Base-by-base conservation (phyloP, 2,888 invertebrate genomes). In the Melinaea menophilus region DNA sequence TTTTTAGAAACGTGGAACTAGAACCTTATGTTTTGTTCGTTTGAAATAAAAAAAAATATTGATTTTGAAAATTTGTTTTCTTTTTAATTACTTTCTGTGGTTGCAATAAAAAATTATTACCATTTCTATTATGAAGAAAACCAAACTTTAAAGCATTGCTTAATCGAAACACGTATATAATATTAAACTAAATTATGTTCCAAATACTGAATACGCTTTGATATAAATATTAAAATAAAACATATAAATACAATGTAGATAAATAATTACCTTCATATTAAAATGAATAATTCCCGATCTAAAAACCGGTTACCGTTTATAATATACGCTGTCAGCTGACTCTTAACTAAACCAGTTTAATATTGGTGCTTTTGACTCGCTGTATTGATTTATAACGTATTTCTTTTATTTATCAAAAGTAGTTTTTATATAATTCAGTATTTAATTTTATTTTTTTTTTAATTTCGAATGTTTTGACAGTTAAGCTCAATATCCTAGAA, bases 211-310 rank as follows among this genome's bases (percentile, higher is more conserved):
- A 12, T 48, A 48, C 48, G 48, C 48, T n/a, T 31, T 51, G 7
- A 51, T 5, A 11, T 51, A 31, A 51, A 51, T 11, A 51, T 51
- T 31, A 51, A 31, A 31, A 7, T 9, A 22, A 7, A 31, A 31
- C 31, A 41, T 12, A 48, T 51, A 5, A 31, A 51, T 51, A 51
- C 12, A 51, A 51, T 51, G 5, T 31, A 31, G 5, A 51, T 51
- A 51, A 51, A 51, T 48, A 48, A 13, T 51, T 51, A 51, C 7
- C 9, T 51, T 51, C 31, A 7, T 31, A 31, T 51, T 51, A 51
- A 51, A 51, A 31, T 51, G 11, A 51, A 51, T 51, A 31, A 22
- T 31, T n/a, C 7, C 51, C 9, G 51, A 31, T 51, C 51, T 51
- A 22, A 3, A 31, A 51, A 31, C 51, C 22, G 11, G 22, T 51